Conservation (phyloP, 2,113 vertebrate genomes). For the Paracyprichromis sp. region DNA sequence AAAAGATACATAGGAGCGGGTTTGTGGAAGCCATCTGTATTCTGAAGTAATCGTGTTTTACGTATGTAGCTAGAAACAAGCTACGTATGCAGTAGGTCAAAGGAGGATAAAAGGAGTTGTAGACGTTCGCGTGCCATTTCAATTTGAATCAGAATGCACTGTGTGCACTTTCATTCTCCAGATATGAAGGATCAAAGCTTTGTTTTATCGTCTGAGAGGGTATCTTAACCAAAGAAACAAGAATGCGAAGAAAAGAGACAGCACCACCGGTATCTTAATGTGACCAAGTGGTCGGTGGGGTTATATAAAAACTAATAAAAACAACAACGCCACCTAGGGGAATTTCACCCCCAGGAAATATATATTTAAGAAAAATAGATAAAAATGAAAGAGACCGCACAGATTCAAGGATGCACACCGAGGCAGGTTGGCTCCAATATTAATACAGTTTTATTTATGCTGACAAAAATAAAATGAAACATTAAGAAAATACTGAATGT, state of each 20-base stretch:
- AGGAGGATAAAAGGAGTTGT: background rate
- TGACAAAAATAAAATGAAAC: background rate
- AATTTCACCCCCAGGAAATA: background rate
- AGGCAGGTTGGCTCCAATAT: background rate
- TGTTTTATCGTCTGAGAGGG: background rate
- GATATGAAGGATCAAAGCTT: background rate
- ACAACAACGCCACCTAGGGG: background rate
- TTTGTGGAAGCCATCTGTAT: background rate
- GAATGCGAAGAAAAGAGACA: background rate
- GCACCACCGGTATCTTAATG: accelerated
- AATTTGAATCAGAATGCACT: background rate
- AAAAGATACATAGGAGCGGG: background rate
- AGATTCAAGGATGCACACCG: background rate
- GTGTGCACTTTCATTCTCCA: background rate
- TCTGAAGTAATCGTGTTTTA: background rate
- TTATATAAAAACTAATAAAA: background rate
- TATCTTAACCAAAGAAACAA: background rate
- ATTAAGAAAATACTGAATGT: background rate
- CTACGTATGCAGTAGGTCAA: background rate
- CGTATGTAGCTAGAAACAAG: background rate
- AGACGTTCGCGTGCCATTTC: background rate
- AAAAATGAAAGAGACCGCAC: background rate
- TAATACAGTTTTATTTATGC: background rate
- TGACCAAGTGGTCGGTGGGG: background rate
- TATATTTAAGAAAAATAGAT: background rate